These are phyloP conservation scores for Scelioninae gen. 1 DNA, from an alignment of 2,888 invertebrate species.

Conservation along the genomic window DNA sequence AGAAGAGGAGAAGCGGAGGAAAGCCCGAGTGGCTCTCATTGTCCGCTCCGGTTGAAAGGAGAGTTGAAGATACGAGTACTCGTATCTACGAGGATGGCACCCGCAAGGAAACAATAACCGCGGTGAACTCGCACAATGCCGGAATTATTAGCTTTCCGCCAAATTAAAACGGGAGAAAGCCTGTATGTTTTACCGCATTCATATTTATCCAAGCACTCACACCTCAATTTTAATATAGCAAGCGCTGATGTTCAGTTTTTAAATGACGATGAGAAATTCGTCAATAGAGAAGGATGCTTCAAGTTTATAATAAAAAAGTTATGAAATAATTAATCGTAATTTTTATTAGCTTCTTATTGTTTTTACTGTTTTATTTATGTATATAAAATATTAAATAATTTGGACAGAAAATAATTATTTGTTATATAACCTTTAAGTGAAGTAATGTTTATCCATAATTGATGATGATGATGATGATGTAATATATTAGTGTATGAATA, in stretches of 20 bases:
- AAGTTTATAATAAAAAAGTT: too few relatives aligned
- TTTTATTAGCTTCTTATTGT: too few relatives aligned
- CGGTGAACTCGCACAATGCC: constrained; percentile 79
- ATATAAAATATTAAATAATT: too few relatives aligned
- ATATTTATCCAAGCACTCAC: constrained; percentile 64
- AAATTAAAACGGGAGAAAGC: constrained; percentile 80
- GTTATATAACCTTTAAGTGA: too few relatives aligned
- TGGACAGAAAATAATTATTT: too few relatives aligned
- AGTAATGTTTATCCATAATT: too few relatives aligned
- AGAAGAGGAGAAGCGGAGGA: constrained; percentile 70
- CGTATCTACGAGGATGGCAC: constrained; percentile 70
- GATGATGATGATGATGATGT: too few relatives aligned
- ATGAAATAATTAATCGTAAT: too few relatives aligned
- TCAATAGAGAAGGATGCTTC: too few relatives aligned
- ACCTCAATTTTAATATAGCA: constrained; percentile 13
- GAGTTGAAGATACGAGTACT: constrained; percentile 73
- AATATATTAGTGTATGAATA: too few relatives aligned
- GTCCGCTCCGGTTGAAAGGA: constrained; percentile 79
- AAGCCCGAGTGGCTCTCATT: constrained; percentile 78
- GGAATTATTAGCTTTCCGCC: constrained; percentile 82
- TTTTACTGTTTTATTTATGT: too few relatives aligned
- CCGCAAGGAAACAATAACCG: constrained; percentile 81
- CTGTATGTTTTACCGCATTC: constrained; percentile 62
- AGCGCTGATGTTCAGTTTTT: not conserved
- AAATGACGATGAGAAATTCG: not conserved